Conservation (phyloP, 2,797 vertebrate species). For the Takifugu ocellatus region DNA sequence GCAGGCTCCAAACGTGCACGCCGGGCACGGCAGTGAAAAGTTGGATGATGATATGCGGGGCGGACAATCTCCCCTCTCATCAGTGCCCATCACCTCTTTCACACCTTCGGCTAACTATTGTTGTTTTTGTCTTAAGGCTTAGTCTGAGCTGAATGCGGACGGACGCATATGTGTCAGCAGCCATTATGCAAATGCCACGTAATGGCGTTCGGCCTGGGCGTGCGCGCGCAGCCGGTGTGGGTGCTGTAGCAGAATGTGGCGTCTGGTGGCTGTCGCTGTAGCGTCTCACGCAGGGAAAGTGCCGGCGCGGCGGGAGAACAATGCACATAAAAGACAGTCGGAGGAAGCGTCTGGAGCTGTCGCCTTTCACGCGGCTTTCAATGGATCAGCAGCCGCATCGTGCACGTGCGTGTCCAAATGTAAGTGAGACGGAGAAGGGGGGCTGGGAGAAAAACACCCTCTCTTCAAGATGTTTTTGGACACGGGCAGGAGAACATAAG, state of each 20-base stretch:
- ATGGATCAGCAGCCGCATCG: slow-evolving; percentile 48
- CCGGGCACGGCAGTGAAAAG: slow-evolving; percentile 16
- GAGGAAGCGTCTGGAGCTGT: slow-evolving; percentile 67
- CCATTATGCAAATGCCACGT: slow-evolving; percentile 58
- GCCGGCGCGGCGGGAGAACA: slow-evolving; percentile 57
- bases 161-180: slow-evolving; percentile 68
- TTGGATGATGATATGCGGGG: slow-evolving; percentile 4
- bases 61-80: slow-evolving; percentile 54
- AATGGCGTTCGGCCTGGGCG: slow-evolving; percentile 45
- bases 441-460: slow-evolving; percentile 29
- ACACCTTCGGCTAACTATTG: slow-evolving; percentile 38
- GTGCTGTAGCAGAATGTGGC: slow-evolving; percentile 51
- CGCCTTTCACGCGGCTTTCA: slow-evolving; percentile 59
- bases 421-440: slow-evolving; percentile 34
- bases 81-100: slow-evolving; percentile 64
- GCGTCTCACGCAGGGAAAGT: slow-evolving; percentile 51
- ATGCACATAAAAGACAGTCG: slow-evolving; percentile 71
- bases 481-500: slow-evolving; percentile 34
- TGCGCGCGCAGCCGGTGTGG: slow-evolving; percentile 14
- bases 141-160: slow-evolving; percentile 59
- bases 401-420: slow-evolving; percentile 7
- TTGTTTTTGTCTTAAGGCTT: slow-evolving; percentile 65
- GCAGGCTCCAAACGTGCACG: slow-evolving; percentile 3
- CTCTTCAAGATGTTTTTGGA: slow-evolving; percentile 26
- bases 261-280: slow-evolving; percentile 53